phyloP scores from a whole-genome alignment of 2,797 vertebrate species.

The Hephaestus fuliginosus region DNA sequence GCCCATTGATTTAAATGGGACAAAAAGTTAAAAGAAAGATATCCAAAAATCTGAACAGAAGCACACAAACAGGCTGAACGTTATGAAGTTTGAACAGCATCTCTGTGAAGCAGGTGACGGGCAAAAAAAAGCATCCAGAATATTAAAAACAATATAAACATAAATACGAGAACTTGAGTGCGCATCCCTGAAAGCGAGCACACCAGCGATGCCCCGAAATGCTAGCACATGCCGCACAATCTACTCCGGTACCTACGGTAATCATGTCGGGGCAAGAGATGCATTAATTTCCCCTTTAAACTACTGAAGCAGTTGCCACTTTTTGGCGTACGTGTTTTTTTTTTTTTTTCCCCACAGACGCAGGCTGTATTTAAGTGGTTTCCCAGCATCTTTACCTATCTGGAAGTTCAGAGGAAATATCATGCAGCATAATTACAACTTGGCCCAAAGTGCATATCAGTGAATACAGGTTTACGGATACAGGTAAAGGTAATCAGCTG shows the following conservation, averaged over 20 bases:
- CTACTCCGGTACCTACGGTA: slow-evolving; percentile 6
- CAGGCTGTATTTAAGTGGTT: slow-evolving; percentile 32
- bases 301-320: slow-evolving; percentile 26
- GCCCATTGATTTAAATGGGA: not conserved
- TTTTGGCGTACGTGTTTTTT: slow-evolving; percentile 62
- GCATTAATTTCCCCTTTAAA: slow-evolving; percentile 15
- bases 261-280: not conserved
- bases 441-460: slow-evolving; percentile 75
- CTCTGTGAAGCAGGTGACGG: not conserved
- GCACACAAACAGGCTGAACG: not conserved
- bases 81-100: not conserved
- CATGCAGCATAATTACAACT: slow-evolving; percentile 69
- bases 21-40: not conserved
- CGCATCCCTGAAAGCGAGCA: not conserved
- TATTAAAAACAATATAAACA: slow-evolving; percentile 20
- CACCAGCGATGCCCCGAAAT: slow-evolving; percentile 35
- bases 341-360: slow-evolving; percentile 2
- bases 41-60: not conserved
- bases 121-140: not conserved
- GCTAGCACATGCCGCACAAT: slow-evolving; percentile 33
- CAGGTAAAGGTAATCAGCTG: slow-evolving; percentile 45
- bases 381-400: slow-evolving; percentile 36
- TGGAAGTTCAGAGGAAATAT: slow-evolving; percentile 49
- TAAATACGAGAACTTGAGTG: slow-evolving; percentile 35
- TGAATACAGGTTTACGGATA: slow-evolving; percentile 66